phyloP scores from a whole-genome alignment of 2,888 invertebrate genomes.

The Cataglyphis altisquamis region DNA sequence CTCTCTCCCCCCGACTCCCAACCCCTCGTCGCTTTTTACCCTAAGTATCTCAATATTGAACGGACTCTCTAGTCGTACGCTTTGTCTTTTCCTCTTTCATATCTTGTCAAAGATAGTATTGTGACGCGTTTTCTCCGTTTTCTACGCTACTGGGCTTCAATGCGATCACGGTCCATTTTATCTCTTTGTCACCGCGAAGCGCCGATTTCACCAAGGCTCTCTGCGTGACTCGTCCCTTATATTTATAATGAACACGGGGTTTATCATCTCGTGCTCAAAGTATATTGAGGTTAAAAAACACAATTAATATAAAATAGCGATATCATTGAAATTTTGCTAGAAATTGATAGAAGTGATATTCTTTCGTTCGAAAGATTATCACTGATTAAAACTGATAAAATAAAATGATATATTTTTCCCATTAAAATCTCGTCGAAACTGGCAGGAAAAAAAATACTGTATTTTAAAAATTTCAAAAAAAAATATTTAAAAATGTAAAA shows the following conservation, averaged over 20 bases:
- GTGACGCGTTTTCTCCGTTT: conserved; percentile 32
- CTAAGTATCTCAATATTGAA: not conserved
- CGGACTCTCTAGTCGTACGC: not conserved
- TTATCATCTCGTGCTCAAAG: not conserved
- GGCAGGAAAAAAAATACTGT: not conserved
- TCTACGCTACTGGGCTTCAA: conserved; percentile 15
- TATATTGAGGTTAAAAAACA: not conserved
- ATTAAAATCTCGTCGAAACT: not conserved
- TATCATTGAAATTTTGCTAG: not conserved
- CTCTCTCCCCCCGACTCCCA: not conserved
- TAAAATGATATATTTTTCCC: not conserved
- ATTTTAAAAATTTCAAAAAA: not conserved
- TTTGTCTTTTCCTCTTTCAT: conserved; percentile 35
- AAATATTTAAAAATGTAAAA: not conserved
- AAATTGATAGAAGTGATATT: not conserved
- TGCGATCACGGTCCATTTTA: conserved; percentile 33
- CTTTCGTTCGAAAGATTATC: not conserved
- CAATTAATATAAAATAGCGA: not conserved
- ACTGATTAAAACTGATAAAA: not conserved
- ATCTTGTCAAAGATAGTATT: conserved; percentile 35
- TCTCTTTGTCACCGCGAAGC: conserved; percentile 1
- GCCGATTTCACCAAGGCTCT: not conserved
- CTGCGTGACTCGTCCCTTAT: not conserved
- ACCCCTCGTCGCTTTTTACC: conserved; percentile 6
- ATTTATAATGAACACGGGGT: conserved; percentile 7